Evolutionary conservation across 2,797 vertebrate species (phyloP).

Genomic region (Moxostoma hubbsi): DNA sequence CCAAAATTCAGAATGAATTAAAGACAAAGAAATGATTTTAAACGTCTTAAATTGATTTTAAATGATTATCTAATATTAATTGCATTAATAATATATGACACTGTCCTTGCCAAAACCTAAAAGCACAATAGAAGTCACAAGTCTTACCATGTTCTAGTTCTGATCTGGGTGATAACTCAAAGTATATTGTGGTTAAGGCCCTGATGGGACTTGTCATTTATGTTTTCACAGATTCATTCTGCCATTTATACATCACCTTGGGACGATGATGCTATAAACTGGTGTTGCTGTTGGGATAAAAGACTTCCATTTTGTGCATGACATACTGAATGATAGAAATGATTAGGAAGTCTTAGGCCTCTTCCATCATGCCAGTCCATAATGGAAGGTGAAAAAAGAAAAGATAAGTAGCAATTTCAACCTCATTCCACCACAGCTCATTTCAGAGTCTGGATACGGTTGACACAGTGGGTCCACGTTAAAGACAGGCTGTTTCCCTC

Average conservation of each 20-base stretch:
- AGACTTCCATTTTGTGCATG: slow-evolving; percentile 1
- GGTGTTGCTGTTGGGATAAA: background rate
- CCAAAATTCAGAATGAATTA: too few relatives aligned
- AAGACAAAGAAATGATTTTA: too few relatives aligned
- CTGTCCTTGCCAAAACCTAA: too few relatives aligned
- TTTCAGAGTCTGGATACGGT: background rate
- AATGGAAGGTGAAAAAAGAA: slow-evolving; percentile 2
- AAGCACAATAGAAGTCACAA: too few relatives aligned
- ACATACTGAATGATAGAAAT: slow-evolving; percentile 3
- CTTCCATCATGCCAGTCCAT: background rate
- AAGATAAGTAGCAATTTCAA: background rate
- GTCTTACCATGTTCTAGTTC: too few relatives aligned
- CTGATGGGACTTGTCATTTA: background rate
- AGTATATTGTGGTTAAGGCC: too few relatives aligned
- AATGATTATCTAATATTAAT: too few relatives aligned
- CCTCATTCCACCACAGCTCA: background rate
- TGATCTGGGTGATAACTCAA: too few relatives aligned
- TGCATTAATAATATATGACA: too few relatives aligned
- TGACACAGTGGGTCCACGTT: background rate
- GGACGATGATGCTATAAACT: slow-evolving; percentile 1
- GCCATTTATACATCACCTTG: background rate
- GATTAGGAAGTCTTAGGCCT: background rate
- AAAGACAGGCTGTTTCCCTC: background rate
- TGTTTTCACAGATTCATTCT: slow-evolving; percentile 3
- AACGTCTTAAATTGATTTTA: too few relatives aligned